Conservation (phyloP, 2,888 invertebrate genomes). For the Elgonia sp. region DNA sequence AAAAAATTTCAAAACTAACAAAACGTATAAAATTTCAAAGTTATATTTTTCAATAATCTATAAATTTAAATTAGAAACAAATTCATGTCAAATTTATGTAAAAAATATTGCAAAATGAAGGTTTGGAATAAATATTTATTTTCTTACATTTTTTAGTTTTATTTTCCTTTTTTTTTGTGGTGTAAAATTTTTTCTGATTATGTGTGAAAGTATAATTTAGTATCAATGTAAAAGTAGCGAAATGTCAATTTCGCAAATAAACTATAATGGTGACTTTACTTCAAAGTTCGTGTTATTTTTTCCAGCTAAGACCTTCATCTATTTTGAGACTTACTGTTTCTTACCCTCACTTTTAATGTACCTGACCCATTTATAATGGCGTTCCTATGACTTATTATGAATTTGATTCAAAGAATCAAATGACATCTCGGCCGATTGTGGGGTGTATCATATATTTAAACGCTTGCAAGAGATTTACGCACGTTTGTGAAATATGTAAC, state of each 20-base stretch:
- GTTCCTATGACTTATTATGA: conserved; percentile 75
- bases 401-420: conserved; percentile 63
- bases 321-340: conserved; percentile 84
- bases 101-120: too few species aligned
- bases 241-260: conserved; percentile 68
- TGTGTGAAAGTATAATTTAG: neutral
- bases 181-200: too few species aligned
- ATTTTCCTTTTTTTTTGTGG: too few species aligned
- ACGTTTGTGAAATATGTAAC: conserved; percentile 48
- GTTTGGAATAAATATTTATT: too few species aligned
- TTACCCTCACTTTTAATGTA: conserved; percentile 82
- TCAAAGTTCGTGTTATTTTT: conserved; percentile 84
- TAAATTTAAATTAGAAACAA: too few species aligned
- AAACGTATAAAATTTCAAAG: too few species aligned
- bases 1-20: too few species aligned
- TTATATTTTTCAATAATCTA: too few species aligned
- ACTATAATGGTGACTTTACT: conserved; percentile 73
- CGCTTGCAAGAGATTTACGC: conserved; percentile 48
- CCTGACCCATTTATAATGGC: conserved; percentile 85
- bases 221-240: conserved; percentile 34
- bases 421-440: conserved; percentile 38
- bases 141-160: too few species aligned
- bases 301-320: conserved; percentile 85
- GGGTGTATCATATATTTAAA: conserved; percentile 46
- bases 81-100: neutral